Evolutionary conservation across 1,140 invertebrate species (phyloP).

Genomic region (Drosophila bocki): DNA sequence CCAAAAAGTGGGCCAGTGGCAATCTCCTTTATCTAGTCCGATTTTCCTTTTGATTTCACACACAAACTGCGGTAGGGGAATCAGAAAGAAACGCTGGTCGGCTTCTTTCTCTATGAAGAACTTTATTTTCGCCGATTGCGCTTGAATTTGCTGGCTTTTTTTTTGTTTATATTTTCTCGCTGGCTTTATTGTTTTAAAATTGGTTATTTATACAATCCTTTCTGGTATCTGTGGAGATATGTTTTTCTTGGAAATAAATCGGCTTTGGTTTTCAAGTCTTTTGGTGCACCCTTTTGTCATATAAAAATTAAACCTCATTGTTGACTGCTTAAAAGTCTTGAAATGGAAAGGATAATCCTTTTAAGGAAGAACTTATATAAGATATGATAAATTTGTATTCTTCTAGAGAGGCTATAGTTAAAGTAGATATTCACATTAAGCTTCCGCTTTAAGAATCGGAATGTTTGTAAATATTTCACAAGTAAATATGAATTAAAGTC

Average conservation of each 20-base stretch:
- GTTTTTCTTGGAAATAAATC: neutral
- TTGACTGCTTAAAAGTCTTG: neutral
- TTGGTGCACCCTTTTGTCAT: neutral
- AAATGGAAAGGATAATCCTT: neutral
- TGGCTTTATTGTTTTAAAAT: conserved; percentile 61
- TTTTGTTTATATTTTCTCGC: conserved; percentile 40
- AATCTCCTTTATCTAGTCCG: conserved; percentile 61
- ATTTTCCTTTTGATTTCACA: conserved; percentile 39
- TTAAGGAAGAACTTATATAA: neutral
- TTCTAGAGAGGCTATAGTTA: neutral
- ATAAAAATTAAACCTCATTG: neutral
- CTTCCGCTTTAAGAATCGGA: neutral
- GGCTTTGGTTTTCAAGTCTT: neutral
- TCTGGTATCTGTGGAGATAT: neutral
- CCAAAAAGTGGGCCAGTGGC: conserved; percentile 1
- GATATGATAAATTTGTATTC: neutral
- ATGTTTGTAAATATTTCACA: neutral
- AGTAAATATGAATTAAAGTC: conserved; percentile 45
- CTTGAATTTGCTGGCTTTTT: conserved; percentile 58
- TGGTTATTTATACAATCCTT: conserved; percentile 5
- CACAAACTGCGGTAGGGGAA: conserved; percentile 1
- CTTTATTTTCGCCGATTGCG: conserved; percentile 70
- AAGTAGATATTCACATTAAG: no score
- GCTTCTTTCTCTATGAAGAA: conserved; percentile 29
- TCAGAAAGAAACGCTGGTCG: neutral